Conservation (phyloP, 2,888 invertebrate genomes). For the Sesia apiformis region DNA sequence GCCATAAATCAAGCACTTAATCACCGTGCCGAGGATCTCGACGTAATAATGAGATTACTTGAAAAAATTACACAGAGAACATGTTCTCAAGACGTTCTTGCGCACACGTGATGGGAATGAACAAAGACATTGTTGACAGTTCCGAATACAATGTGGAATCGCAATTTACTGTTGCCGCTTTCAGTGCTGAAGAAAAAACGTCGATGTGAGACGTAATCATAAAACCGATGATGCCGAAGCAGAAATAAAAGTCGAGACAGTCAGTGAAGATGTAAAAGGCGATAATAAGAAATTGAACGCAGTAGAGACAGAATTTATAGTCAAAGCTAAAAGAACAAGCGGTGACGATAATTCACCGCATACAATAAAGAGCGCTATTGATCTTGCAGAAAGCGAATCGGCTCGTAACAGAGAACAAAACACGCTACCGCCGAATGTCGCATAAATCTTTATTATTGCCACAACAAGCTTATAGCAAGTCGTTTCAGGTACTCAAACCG, state of each 20-base stretch:
- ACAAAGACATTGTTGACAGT: constrained; percentile 31
- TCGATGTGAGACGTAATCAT: neutral
- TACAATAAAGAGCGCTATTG: constrained; percentile 70
- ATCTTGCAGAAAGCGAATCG: constrained; percentile 70
- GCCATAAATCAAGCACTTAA: constrained; percentile 71
- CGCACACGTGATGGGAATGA: constrained; percentile 29
- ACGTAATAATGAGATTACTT: constrained; percentile 68
- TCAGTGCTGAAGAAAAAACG: neutral
- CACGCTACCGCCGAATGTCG: constrained; percentile 72
- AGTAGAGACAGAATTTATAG: constrained; percentile 51
- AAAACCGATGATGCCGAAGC: neutral
- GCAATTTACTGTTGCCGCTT: neutral
- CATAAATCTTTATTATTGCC: constrained; percentile 74
- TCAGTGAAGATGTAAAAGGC: constrained; percentile 52
- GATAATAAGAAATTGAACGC: constrained; percentile 57
- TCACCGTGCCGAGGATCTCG: constrained; percentile 53
- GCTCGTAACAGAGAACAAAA: constrained; percentile 69
- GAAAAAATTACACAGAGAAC: constrained; percentile 52
- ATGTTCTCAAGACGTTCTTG: constrained; percentile 30
- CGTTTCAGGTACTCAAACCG: constrained; percentile 70
- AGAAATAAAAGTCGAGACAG: constrained; percentile 1
- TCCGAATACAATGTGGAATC: constrained; percentile 1
- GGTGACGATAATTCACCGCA: constrained; percentile 59
- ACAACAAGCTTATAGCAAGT: constrained; percentile 69
- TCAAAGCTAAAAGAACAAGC: constrained; percentile 45